phyloP scores from a whole-genome alignment of 2,797 vertebrate genomes.

The Cyclura pinguis region DNA sequence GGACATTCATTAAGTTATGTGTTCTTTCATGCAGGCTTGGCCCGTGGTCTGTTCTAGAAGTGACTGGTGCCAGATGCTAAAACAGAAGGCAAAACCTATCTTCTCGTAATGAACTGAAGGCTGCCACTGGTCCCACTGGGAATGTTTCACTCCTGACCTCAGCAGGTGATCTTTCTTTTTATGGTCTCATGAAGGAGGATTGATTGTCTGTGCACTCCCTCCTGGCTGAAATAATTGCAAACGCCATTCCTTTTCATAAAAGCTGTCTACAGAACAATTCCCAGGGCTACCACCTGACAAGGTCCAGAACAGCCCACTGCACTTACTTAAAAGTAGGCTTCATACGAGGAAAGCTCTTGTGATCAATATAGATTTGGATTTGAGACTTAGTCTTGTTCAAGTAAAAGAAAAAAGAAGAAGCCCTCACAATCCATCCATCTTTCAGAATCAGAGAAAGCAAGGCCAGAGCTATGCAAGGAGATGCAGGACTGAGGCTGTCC shows the following conservation, averaged over 20 bases:
- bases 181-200: not conserved
- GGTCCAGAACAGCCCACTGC: conserved; percentile 49
- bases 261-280: not conserved
- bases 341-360: conserved; percentile 42
- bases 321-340: conserved; percentile 50
- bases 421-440: conserved; percentile 26
- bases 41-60: not conserved
- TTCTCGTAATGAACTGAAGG: not conserved
- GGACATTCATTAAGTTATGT: accelerated
- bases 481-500: conserved; percentile 14
- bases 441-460: conserved; percentile 64
- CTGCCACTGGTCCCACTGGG: accelerated
- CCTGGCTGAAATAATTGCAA: not conserved
- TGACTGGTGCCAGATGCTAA: accelerated
- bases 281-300: accelerated
- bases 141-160: not conserved
- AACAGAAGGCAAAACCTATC: not conserved
- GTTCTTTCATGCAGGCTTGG: not conserved
- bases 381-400: conserved; percentile 71
- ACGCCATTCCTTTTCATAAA: not conserved
- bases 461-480: conserved; percentile 22
- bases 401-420: conserved; percentile 34
- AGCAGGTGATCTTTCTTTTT: not conserved
- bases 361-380: conserved; percentile 67
- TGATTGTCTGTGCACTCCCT: not conserved